Conservation (phyloP, 2,113 vertebrate genomes). For the Octodon degus region DNA sequence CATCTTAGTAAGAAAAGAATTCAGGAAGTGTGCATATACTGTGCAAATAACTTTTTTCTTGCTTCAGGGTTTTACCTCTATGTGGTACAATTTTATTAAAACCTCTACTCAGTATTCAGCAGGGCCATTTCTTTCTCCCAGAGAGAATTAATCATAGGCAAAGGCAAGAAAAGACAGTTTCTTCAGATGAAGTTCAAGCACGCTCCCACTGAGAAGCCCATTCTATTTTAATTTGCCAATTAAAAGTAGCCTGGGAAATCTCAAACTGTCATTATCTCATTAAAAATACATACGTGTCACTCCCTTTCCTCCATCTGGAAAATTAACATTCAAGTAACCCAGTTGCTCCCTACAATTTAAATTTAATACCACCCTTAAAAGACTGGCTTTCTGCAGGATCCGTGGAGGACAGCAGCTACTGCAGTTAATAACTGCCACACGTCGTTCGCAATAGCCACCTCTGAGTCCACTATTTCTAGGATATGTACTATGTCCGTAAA, state of each 20-base stretch:
- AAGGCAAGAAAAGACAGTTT: conserved; percentile 64
- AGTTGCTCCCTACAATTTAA: conserved; percentile 19
- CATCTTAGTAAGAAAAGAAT: conserved; percentile 21
- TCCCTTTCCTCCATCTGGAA: conserved; percentile 32
- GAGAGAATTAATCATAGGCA: conserved; percentile 69
- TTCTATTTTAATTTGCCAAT: conserved; percentile 77
- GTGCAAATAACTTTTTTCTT: conserved; percentile 20
- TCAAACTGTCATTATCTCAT: conserved; percentile 68
- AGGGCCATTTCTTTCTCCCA: conserved; percentile 45
- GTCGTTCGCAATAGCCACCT: neutral
- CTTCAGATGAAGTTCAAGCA: conserved; percentile 37
- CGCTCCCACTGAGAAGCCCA: conserved; percentile 39
- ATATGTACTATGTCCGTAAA: neutral
- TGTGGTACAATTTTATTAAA: conserved; percentile 44
- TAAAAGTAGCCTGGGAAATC: conserved; percentile 77
- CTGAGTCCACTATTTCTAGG: neutral
- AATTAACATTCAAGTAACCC: conserved; percentile 15
- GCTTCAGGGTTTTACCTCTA: conserved; percentile 44
- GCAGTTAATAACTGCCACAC: neutral
- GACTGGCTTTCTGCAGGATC: conserved; percentile 9
- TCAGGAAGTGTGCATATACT: neutral
- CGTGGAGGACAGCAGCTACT: neutral
- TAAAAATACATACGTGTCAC: conserved; percentile 66
- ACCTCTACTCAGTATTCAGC: conserved; percentile 61
- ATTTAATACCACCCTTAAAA: conserved; percentile 35